Evolutionary conservation across 1,140 invertebrate genomes (phyloP).

Genomic region (Rhysida immarginata): DNA sequence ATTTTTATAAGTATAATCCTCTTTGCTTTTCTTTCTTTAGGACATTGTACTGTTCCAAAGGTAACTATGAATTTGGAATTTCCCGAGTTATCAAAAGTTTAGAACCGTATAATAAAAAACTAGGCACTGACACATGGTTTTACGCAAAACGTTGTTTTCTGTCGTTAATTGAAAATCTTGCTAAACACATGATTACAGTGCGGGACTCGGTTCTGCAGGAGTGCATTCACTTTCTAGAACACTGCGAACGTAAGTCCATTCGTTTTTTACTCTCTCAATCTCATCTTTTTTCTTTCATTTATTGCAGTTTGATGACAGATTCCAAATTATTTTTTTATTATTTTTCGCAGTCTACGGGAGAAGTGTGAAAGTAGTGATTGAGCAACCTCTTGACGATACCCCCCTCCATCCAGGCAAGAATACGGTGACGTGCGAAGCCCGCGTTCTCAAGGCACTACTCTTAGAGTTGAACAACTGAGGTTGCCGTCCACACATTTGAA

Average conservation of each 20-base stretch:
- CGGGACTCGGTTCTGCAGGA: constrained; percentile 77
- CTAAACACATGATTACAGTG: constrained; percentile 79
- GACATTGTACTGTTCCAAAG: constrained; percentile 95
- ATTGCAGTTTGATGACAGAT: too few species aligned
- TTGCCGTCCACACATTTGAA: too few species aligned
- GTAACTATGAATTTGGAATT: constrained; percentile 98
- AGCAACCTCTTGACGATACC: constrained; percentile 59
- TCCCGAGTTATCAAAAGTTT: constrained; percentile 91
- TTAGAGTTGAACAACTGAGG: constrained; percentile 25
- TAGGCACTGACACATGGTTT: constrained; percentile 94
- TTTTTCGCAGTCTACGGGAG: constrained; percentile 58
- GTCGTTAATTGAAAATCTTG: constrained; percentile 78
- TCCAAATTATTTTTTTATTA: constrained; percentile 13
- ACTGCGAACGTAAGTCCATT: constrained; percentile 49
- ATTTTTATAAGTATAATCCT: too few species aligned
- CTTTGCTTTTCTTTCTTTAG: constrained; percentile 23
- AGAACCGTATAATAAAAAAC: constrained; percentile 87
- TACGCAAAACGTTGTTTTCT: constrained; percentile 90
- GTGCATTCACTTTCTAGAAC: constrained; percentile 80
- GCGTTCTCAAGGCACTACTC: constrained; percentile 67
- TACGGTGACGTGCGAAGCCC: constrained; percentile 82
- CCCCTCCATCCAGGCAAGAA: constrained; percentile 61
- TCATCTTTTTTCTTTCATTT: too few species aligned
- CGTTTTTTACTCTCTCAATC: constrained; percentile 1
- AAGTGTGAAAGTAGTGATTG: constrained; percentile 65